Percentiles rank a stretch among this genome's conserved stretches.
phyloP scores from a whole-genome alignment of 64 coral and sea anemone genomes.

The Cladopsammia gracilis region DNA sequence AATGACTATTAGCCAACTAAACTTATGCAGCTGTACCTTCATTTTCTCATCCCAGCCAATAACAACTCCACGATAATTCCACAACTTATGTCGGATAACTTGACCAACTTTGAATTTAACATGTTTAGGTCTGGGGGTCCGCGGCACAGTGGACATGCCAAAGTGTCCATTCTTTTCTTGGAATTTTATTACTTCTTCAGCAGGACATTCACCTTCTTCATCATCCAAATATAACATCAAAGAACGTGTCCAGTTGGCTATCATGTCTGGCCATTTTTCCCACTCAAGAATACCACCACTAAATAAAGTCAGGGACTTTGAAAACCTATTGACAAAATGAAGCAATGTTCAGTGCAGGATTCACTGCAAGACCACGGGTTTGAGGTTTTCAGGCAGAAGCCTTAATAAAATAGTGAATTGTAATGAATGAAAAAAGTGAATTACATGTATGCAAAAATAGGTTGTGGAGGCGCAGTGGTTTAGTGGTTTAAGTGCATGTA shows the following conservation, averaged over 20 bases:
- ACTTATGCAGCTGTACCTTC: conserved; percentile 51
- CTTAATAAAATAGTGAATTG: no score
- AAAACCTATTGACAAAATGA: conserved; percentile 27
- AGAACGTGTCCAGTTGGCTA: conserved; percentile 57
- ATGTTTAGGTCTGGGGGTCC: conserved; percentile 71
- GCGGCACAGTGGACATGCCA: conserved; percentile 70
- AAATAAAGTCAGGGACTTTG: conserved; percentile 54
- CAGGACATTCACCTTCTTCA: conserved; percentile 89
- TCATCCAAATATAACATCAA: conserved; percentile 56
- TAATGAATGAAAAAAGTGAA: no score
- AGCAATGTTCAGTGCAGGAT: neutral
- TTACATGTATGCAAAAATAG: no score
- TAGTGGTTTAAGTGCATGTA: no score
- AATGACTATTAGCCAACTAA: no score
- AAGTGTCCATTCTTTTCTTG: conserved; percentile 84
- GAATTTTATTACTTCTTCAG: conserved; percentile 86
- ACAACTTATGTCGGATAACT: conserved; percentile 88
- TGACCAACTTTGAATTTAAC: conserved; percentile 94
- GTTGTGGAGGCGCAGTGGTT: no score
- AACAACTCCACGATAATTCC: conserved; percentile 95
- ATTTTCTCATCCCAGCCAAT: conserved; percentile 97
- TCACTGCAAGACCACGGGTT: no score
- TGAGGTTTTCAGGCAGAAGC: no score
- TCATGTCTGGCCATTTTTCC: conserved; percentile 73
- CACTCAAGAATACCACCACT: conserved; percentile 71